Evolutionary conservation across 2,113 vertebrate genomes (phyloP).

Genomic region (Agapornis roseicollis): DNA sequence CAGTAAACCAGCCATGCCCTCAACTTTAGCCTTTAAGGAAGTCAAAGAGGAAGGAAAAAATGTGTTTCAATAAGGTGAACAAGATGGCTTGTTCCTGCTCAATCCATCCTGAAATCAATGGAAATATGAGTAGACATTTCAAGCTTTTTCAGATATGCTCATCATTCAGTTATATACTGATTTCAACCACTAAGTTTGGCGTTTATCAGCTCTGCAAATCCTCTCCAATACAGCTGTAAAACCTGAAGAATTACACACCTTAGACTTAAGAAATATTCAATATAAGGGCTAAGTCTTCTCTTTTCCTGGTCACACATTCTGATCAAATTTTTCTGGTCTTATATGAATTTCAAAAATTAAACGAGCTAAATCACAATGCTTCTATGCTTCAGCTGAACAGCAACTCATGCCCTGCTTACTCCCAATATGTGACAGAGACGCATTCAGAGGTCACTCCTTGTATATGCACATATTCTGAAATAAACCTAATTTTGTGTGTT

Average conservation of each 20-base stretch:
- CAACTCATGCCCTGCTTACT: background rate
- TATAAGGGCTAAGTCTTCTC: rapidly evolving
- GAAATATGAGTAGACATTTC: background rate
- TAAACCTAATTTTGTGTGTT: background rate
- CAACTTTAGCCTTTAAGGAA: background rate
- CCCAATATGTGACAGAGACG: background rate
- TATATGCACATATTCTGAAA: background rate
- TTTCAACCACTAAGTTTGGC: background rate
- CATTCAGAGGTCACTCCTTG: background rate
- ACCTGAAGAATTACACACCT: background rate
- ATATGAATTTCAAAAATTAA: background rate
- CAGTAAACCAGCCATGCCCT: rapidly evolving
- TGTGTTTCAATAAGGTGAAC: background rate
- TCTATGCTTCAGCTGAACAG: background rate
- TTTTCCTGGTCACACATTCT: background rate
- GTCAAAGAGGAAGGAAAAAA: background rate
- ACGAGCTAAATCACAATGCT: background rate
- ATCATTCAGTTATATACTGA: background rate
- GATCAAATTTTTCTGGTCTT: background rate
- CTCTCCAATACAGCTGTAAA: background rate
- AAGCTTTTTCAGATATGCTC: background rate
- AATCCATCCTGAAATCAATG: background rate
- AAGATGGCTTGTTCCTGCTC: background rate
- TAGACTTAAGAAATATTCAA: background rate
- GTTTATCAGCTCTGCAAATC: background rate